Evolutionary conservation across 2,113 vertebrate genomes (phyloP).

Genomic region (Danionella cerebrum): DNA sequence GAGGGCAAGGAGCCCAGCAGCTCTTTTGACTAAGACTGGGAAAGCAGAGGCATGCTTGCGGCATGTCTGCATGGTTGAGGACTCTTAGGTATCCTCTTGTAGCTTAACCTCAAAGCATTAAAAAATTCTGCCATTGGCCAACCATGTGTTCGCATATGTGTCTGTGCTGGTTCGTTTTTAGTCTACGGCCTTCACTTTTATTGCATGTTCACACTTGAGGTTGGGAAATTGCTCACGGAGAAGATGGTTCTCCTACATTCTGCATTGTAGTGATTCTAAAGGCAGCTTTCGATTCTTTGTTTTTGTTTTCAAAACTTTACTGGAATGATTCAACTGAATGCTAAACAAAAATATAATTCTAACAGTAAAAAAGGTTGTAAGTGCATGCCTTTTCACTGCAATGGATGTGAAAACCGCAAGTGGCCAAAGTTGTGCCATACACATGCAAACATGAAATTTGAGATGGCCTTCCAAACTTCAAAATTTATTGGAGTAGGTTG

Average conservation of each 20-base stretch:
- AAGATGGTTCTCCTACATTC: background rate
- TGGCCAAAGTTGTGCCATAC: too few species aligned
- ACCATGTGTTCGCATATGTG: background rate
- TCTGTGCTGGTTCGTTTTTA: background rate
- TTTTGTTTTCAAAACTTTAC: too few species aligned
- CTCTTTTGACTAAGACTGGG: background rate
- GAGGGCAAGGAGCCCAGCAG: background rate
- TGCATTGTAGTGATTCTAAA: background rate
- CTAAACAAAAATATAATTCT: too few species aligned
- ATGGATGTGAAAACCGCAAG: too few species aligned
- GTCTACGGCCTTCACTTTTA: background rate
- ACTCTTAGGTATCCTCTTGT: slow-evolving; percentile 23
- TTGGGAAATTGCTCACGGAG: background rate
- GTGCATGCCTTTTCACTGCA: too few species aligned
- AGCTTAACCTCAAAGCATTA: slow-evolving; percentile 37
- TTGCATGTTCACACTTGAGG: slow-evolving; percentile 12
- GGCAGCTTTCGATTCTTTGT: too few species aligned
- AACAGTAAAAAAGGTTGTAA: too few species aligned
- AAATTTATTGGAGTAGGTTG: too few species aligned
- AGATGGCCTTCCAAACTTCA: too few species aligned
- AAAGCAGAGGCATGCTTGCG: slow-evolving; percentile 1
- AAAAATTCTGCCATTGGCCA: slow-evolving; percentile 10
- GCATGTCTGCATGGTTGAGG: slow-evolving; percentile 7
- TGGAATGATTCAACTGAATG: too few species aligned
- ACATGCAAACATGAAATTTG: too few species aligned